phyloP scores from a whole-genome alignment of 2,888 invertebrate genomes.

The Pristionchus exspectatus region DNA sequence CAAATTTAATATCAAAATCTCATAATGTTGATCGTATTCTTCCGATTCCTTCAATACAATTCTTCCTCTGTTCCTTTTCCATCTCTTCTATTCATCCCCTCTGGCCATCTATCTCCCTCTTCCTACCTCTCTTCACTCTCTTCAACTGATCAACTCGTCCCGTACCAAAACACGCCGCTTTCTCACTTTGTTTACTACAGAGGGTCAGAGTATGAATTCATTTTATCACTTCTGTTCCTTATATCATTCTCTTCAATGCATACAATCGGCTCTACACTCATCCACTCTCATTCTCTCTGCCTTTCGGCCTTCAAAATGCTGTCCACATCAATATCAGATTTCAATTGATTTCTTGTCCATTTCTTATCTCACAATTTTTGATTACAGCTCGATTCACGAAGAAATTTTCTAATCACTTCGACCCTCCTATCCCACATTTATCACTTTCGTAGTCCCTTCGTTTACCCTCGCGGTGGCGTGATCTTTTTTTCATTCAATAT shows the following conservation, averaged over 20 bases:
- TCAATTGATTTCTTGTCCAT: neutral
- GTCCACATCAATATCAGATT: neutral
- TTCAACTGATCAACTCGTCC: slow-evolving; percentile 10
- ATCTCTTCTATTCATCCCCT: neutral
- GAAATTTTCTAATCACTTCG: neutral
- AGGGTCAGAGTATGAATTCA: neutral
- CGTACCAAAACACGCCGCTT: slow-evolving; percentile 15
- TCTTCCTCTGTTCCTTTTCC: neutral
- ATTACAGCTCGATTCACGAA: neutral
- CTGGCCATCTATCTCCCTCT: neutral
- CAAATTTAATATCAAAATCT: neutral
- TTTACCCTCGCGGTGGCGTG: neutral
- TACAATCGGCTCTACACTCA: neutral
- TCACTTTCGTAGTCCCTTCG: neutral
- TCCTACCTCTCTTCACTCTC: neutral
- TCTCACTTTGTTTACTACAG: slow-evolving; percentile 19
- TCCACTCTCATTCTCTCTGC: neutral
- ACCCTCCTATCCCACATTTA: neutral
- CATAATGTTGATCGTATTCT: neutral
- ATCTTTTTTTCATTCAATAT: neutral
- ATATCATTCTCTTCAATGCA: neutral
- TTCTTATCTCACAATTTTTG: neutral
- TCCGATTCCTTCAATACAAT: neutral
- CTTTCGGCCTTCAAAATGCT: neutral
- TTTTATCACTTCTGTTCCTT: slow-evolving; percentile 7